phyloP scores from a whole-genome alignment of 2,113 vertebrate genomes.

The Brienomyrus longianalis region DNA sequence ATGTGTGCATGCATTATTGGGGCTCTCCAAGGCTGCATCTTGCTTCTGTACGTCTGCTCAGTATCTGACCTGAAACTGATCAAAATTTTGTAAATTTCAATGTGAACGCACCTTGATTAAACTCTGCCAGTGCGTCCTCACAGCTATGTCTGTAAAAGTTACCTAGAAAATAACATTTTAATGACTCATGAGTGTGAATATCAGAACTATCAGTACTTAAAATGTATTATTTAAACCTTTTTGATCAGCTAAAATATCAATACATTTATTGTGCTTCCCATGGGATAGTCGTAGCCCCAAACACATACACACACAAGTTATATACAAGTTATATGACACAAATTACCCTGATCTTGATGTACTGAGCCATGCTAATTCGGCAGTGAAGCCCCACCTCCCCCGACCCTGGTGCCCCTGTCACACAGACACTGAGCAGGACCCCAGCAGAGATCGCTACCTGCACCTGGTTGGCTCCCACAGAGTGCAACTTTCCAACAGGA shows the following conservation, averaged over 20 bases:
- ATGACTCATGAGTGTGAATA: not conserved
- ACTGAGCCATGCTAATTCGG: not conserved
- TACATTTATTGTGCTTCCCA: not conserved
- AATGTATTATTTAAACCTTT: not conserved
- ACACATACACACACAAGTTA: not conserved
- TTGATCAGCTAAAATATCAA: not conserved
- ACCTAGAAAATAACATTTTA: not conserved
- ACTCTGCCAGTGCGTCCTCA: not conserved
- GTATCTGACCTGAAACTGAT: constrained; percentile 14
- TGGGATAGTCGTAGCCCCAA: not conserved
- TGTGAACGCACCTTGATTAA: constrained; percentile 22
- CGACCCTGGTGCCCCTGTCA: not conserved
- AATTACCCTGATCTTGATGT: not conserved
- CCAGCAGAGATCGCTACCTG: not conserved
- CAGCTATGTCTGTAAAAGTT: not conserved
- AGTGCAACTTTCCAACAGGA: not conserved
- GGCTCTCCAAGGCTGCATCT: not conserved
- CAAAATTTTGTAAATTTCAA: constrained; percentile 26
- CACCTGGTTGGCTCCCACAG: not conserved
- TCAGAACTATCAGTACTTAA: not conserved
- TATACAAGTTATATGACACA: not conserved
- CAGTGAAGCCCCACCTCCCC: not conserved
- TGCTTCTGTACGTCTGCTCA: constrained; percentile 15
- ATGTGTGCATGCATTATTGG: not conserved
- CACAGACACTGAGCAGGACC: not conserved